These are phyloP conservation scores for Zygaena filipendulae DNA, from an alignment of 2,888 invertebrate species.

Conservation along the genomic window DNA sequence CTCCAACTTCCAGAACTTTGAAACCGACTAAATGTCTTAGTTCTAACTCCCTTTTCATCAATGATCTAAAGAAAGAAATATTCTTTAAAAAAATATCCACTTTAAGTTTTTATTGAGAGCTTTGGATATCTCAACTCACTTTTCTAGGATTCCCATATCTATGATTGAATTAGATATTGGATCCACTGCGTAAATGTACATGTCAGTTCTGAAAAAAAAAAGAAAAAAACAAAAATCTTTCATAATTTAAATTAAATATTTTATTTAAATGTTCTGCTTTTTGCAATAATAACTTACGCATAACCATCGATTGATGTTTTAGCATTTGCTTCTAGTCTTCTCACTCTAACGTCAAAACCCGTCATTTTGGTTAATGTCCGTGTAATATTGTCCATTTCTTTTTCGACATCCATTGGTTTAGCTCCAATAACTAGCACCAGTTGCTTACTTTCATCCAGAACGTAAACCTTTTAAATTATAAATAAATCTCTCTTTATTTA, in stretches of 20 bases:
- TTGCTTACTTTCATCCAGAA: constrained; percentile 83
- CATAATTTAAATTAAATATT: too few species aligned
- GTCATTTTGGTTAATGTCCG: constrained; percentile 76
- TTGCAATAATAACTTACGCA: constrained; percentile 64
- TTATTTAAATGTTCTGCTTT: too few species aligned
- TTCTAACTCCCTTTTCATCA: constrained; percentile 69
- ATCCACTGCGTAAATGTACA: constrained; percentile 88
- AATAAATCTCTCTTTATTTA: not conserved
- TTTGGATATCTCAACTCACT: constrained; percentile 69
- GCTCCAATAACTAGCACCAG: constrained; percentile 81
- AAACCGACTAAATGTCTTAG: constrained; percentile 74
- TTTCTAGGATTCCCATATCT: constrained; percentile 81
- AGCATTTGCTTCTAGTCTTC: constrained; percentile 80
- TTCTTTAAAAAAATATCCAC: not conserved
- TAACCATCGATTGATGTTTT: constrained; percentile 73
- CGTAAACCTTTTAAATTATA: constrained; percentile 72
- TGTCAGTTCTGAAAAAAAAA: constrained; percentile 76
- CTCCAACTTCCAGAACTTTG: constrained; percentile 74
- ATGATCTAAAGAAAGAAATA: constrained; percentile 58
- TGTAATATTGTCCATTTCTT: constrained; percentile 76
- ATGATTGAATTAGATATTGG: constrained; percentile 83
- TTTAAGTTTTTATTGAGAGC: too few species aligned
- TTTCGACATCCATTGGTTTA: constrained; percentile 81
- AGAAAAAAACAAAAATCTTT: constrained; percentile 1
- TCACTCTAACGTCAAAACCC: constrained; percentile 80